Evolutionary conservation across 2,888 invertebrate genomes (phyloP), one percentile per base, ranked within the genome.

Genomic region (Oligia fasciuncula): DNA sequence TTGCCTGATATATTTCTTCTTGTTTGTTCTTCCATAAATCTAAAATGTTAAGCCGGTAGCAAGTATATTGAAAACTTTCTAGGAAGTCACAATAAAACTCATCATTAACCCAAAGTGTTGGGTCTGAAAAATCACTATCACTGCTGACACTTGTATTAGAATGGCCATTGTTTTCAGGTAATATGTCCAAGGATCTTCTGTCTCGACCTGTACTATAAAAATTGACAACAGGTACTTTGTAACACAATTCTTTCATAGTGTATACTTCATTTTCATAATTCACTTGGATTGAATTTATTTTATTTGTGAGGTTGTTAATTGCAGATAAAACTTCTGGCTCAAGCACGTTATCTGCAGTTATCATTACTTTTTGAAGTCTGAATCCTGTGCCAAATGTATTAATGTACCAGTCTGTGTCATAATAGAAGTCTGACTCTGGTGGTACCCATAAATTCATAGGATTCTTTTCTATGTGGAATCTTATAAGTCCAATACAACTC

Each of bases 401-500:
- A 91, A 98, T 97, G 79, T 98, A 97, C 98, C 98, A 98, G 89
- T 98, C 97, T 8, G 98, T 98, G 88, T 98, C 98, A 85, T 94
- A 93, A 65, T 97, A 97, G 91, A 98, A 98, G 81, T 98, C 97
- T 0, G 98, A 98, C 66, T 98, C 97, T 66, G 97, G 97, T 19
- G 98, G 98, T 43, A 98, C 97, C 98, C 98, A 98, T 86, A 98
- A 94, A 90, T 98, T 98, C 90, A 98, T 94, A 0, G 98, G 98
- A 94, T 98, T 98, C 91, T 97, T 98, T 94, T 98, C 98, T 92
- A 98, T 97, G 81, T 97, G 97, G 93, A 98, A 98, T 88, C 97
- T 95, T 46, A 97, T 91, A 73, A 98, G 95, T 60, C 98, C 98
- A 80, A 97, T 91, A 76, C 97, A 95, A 90, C 98, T 97, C 29